phyloP scores from a whole-genome alignment of 2,113 vertebrate species.

The Todiramphus saurophagus region DNA sequence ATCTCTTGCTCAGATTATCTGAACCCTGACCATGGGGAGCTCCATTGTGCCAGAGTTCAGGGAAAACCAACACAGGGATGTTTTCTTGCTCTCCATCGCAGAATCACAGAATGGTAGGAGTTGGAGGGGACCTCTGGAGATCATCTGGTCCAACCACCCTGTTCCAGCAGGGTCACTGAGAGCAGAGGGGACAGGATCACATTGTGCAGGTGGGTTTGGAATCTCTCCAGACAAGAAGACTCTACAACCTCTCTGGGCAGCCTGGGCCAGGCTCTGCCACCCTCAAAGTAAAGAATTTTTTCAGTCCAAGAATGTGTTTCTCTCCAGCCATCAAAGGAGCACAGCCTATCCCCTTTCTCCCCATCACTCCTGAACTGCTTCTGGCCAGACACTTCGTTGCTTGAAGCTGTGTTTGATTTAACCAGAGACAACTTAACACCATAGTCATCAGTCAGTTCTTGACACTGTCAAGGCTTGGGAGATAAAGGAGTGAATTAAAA shows the following conservation, averaged over 20 bases:
- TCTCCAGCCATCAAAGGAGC: neutral
- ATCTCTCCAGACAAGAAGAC: neutral
- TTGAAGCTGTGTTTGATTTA: conserved; percentile 20
- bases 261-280: neutral
- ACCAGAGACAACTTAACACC: neutral
- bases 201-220: neutral
- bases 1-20: neutral
- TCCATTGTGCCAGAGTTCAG: neutral
- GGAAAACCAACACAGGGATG: fast-evolving
- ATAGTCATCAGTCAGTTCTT: neutral
- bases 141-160: neutral
- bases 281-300: neutral
- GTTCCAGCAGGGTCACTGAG: neutral
- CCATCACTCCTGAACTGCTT: neutral
- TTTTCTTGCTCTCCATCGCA: neutral
- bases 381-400: neutral
- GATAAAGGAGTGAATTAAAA: conserved; percentile 31
- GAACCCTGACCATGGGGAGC: neutral
- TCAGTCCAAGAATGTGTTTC: neutral
- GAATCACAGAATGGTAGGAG: neutral
- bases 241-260: neutral
- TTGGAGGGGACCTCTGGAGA: neutral
- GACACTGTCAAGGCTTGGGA: conserved; percentile 23
- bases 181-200: neutral
- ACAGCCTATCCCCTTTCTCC: neutral